Evolutionary conservation across 2,888 invertebrate species (phyloP), one percentile per base, ranked within the genome.

Genomic region (Andrena bucephala): DNA sequence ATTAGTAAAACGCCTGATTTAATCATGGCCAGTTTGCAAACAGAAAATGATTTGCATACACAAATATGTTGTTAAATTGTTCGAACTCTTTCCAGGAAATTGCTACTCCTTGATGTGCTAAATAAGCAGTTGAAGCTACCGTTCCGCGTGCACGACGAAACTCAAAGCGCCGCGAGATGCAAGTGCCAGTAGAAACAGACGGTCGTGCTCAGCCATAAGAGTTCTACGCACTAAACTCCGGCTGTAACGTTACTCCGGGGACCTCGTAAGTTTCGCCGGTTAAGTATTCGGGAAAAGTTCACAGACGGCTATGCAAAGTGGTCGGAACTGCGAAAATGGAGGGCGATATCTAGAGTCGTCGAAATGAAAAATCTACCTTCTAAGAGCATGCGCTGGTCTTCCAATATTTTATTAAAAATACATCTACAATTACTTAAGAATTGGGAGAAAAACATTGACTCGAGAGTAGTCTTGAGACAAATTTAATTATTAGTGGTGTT

Each of bases 251-350:
- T 69, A 62, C 83, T 72, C 72, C 8, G 27, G 83, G 77, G 83
- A 83, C 62, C 60, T 59, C 77, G 72, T 66, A 83, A 81, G 81
- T 83, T 60, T 60, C 76, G 69, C 36, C 48, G 81, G 71, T 83
- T 83, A 81, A 83, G 76, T 83, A 81, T 81, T 83, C 72, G 52
- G 69, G 81, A 83, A 83, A 83, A 83, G 76, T 83, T 76, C 76
- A 59, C 63, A 29, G 76, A 83, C 69, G 33, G 70, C 52, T 76
- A 83, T 77, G 83, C 76, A 83, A 83, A 83, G 71, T 27, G 72
- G 76, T 50, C 29, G 54, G 63, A 81, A 48, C 62, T 59, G 59
- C 13, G 81, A 42, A 69, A 81, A 81, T 70, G 74, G 74, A 66
- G 48, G 73, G 54, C 59, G 81, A 74, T 81, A 74, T 70, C 74